phyloP scores from a whole-genome alignment of 1,140 invertebrate species.

The Antheraea mylitta region DNA sequence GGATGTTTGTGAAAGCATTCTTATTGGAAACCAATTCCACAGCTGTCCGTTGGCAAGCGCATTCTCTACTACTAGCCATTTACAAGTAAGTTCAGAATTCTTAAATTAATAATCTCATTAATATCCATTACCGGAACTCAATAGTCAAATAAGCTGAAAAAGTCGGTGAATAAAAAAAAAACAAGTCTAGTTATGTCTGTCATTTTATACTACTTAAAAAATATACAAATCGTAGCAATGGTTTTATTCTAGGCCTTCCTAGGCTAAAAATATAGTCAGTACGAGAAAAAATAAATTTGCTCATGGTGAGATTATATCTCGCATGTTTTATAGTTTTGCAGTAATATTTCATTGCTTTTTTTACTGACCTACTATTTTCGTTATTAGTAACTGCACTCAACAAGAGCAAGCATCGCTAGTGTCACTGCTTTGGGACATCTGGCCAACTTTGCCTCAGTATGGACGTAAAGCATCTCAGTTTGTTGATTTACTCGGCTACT shows the following conservation, averaged over 20 bases:
- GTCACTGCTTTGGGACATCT: constrained; percentile 93
- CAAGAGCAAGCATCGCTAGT: constrained; percentile 89
- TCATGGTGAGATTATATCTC: too few species aligned
- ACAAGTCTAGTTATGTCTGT: too few species aligned
- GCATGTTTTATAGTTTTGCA: background rate
- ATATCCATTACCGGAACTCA: too few species aligned
- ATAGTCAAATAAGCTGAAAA: too few species aligned
- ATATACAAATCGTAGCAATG: too few species aligned
- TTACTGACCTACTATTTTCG: background rate
- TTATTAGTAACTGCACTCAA: constrained; percentile 84
- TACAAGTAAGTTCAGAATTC: constrained; percentile 83
- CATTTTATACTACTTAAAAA: too few species aligned
- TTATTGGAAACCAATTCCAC: constrained; percentile 96
- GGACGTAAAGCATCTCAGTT: constrained; percentile 97
- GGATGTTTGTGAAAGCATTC: constrained; percentile 93
- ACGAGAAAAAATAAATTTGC: too few species aligned
- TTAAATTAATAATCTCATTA: too few species aligned
- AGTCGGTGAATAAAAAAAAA: too few species aligned
- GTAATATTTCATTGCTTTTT: background rate
- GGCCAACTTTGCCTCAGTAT: constrained; percentile 94
- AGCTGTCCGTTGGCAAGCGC: constrained; percentile 96
- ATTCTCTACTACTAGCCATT: constrained; percentile 91
- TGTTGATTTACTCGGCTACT: constrained; percentile 96
- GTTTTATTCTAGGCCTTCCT: too few species aligned
- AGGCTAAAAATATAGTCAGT: too few species aligned